A percentile compares a stretch with the other conserved stretches of the same genome.
phyloP scores from a whole-genome alignment of 2,888 invertebrate species.

The Ellobium chinense region DNA sequence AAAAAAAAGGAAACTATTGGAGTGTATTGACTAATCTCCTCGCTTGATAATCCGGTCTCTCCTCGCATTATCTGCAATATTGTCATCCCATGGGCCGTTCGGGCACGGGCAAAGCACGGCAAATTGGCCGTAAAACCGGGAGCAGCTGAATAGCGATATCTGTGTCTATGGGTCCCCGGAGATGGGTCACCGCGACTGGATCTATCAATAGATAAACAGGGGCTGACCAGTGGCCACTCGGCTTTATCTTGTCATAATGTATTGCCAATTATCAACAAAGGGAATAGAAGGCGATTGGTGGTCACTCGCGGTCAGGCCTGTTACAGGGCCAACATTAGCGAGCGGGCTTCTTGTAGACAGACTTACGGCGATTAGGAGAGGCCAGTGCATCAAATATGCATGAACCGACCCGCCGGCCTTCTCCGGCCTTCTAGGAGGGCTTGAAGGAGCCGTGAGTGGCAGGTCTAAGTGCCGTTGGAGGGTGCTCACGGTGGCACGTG shows the following conservation, averaged over 20 bases:
- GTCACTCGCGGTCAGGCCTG: neutral
- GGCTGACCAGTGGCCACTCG: neutral
- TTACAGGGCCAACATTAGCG: too few species aligned
- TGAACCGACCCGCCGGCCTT: neutral
- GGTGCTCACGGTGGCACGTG: constrained; percentile 13
- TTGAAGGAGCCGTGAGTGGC: neutral
- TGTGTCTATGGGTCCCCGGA: neutral
- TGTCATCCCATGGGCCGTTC: too few species aligned
- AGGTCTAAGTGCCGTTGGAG: constrained; percentile 6
- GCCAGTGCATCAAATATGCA: constrained; percentile 23
- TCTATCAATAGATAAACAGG: constrained; percentile 24
- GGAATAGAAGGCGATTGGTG: neutral
- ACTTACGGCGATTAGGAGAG: neutral
- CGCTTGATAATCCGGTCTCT: too few species aligned
- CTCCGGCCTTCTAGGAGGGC: neutral
- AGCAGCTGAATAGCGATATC: too few species aligned
- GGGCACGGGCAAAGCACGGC: too few species aligned
- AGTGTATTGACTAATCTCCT: too few species aligned
- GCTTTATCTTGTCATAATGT: constrained; percentile 22
- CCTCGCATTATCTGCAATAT: too few species aligned
- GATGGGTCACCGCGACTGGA: neutral
- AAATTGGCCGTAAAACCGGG: too few species aligned
- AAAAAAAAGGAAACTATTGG: too few species aligned
- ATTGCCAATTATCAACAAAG: constrained; percentile 29
- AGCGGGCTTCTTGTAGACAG: too few species aligned